Evolutionary conservation across 2,113 vertebrate species (phyloP).

Genomic region (Nestor notabilis): DNA sequence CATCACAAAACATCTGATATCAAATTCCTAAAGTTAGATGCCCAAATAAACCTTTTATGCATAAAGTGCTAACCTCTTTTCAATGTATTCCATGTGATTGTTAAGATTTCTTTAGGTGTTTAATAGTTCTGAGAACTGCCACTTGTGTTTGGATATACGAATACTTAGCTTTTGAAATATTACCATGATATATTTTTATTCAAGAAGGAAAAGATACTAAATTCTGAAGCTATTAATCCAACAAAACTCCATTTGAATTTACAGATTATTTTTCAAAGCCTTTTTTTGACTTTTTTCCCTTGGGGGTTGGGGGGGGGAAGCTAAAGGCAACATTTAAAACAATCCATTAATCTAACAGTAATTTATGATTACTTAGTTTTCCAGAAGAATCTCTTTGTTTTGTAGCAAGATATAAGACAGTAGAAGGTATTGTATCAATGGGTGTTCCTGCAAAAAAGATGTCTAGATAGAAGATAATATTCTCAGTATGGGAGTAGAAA

Average conservation of each 20-base stretch:
- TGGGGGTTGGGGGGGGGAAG: neutral
- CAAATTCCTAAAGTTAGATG: neutral
- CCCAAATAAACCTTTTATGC: neutral
- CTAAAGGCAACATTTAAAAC: constrained; percentile 1
- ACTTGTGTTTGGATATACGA: neutral
- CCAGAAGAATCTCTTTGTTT: neutral
- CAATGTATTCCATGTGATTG: neutral
- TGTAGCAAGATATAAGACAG: neutral
- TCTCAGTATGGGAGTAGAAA: neutral
- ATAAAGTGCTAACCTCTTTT: neutral
- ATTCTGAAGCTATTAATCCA: neutral
- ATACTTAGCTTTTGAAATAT: neutral
- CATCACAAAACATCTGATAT: neutral
- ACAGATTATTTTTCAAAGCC: neutral
- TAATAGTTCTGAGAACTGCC: neutral
- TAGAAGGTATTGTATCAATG: neutral
- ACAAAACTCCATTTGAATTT: neutral
- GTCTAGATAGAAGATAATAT: neutral
- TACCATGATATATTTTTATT: neutral
- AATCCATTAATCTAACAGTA: neutral
- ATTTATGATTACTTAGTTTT: constrained; percentile 4
- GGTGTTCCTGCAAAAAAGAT: neutral
- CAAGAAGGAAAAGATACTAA: neutral
- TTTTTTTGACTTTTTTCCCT: neutral
- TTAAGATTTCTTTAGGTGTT: neutral